phyloP scores from a whole-genome alignment of 2,797 vertebrate species.

The Leptoclinus maculatus region DNA sequence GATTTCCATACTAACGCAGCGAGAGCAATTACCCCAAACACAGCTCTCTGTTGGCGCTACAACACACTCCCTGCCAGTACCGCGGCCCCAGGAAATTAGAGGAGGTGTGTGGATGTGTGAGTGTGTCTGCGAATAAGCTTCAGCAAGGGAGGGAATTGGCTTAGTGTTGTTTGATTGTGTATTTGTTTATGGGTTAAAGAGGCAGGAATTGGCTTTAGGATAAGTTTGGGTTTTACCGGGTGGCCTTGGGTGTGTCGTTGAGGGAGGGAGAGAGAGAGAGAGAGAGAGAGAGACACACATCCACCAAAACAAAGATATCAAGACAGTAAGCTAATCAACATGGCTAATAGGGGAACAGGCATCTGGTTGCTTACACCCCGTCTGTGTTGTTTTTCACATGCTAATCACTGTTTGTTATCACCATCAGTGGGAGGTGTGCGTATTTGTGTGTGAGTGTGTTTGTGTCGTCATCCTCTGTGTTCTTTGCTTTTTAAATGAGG shows the following conservation, averaged over 20 bases:
- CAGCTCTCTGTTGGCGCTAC: constrained; percentile 94
- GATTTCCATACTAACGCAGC: constrained; percentile 99
- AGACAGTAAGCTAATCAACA: constrained; percentile 78
- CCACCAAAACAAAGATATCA: constrained; percentile 84
- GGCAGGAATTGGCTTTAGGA: constrained; percentile 73
- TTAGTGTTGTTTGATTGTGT: constrained; percentile 86
- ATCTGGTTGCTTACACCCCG: constrained; percentile 77
- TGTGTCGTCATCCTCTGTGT: constrained; percentile 59
- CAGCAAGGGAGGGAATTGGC: constrained; percentile 82
- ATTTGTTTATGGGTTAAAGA: constrained; percentile 81
- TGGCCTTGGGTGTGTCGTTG: constrained; percentile 72
- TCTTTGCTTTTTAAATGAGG: constrained; percentile 55
- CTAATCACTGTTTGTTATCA: constrained; percentile 84
- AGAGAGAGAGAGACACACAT: constrained; percentile 64
- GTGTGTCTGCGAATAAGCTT: constrained; percentile 68
- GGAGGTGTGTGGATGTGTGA: constrained; percentile 52
- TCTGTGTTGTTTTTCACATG: constrained; percentile 82
- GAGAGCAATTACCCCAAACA: constrained; percentile 95
- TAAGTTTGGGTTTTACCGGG: constrained; percentile 72
- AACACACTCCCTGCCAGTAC: constrained; percentile 92
- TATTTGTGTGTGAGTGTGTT: constrained; percentile 58
- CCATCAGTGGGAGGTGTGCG: constrained; percentile 72
- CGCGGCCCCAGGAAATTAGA: constrained; percentile 84
- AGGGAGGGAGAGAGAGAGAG: constrained; percentile 35
- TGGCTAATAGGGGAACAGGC: constrained; percentile 77